These are phyloP conservation scores for Hassar affinis DNA, from an alignment of 2,113 vertebrate genomes.

Conservation along the genomic window DNA sequence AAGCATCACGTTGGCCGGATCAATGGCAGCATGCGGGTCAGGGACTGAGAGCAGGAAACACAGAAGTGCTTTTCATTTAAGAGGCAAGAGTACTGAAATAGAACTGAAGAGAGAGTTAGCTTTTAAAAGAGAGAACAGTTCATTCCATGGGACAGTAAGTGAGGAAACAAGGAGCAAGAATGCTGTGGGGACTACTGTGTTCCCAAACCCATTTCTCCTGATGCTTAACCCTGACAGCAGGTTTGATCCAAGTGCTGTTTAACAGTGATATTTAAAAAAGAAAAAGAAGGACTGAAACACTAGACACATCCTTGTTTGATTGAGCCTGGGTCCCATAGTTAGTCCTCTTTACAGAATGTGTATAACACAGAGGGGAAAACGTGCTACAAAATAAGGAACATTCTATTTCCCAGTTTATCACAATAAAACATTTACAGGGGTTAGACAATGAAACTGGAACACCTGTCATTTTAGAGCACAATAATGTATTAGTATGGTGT, in stretches of 20 bases:
- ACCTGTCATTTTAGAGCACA: no score
- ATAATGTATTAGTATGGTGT: no score
- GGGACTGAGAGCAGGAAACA: background rate
- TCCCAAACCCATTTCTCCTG: constrained; percentile 13
- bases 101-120: constrained; percentile 3
- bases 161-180: background rate
- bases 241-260: background rate
- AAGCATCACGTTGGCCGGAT: constrained; percentile 3
- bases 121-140: background rate
- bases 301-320: background rate
- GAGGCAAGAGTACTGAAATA: constrained; percentile 21
- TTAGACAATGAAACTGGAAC: no score
- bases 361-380: no score
- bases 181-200: constrained; percentile 10
- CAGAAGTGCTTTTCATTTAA: constrained; percentile 16
- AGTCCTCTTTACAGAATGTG: background rate
- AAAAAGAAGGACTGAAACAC: background rate
- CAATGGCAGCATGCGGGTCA: constrained; percentile 29
- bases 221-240: background rate
- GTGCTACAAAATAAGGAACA: no score
- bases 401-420: no score
- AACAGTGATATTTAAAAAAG: background rate
- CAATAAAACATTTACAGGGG: no score
- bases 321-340: background rate
- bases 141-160: constrained; percentile 26